These are phyloP conservation scores for Microplitis demolitor DNA, from an alignment of 1,140 invertebrate species.

Conservation along the genomic window DNA sequence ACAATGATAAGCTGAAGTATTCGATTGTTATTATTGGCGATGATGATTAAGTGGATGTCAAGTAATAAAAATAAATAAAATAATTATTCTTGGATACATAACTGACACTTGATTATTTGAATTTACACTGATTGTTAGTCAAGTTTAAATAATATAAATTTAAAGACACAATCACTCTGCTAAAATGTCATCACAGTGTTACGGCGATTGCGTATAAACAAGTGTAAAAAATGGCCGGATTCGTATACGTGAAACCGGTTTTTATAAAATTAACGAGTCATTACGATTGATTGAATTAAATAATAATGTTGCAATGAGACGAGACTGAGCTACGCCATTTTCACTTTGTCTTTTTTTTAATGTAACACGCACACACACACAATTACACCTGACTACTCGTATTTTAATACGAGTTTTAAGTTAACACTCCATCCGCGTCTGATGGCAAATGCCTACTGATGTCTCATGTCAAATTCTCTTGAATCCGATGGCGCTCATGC, in stretches of 20 bases:
- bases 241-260: not conserved
- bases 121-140: too few species aligned
- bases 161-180: not conserved
- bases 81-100: too few species aligned
- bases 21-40: too few species aligned
- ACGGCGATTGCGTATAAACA: not conserved
- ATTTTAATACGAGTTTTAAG: slow-evolving; percentile 30
- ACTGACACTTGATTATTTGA: too few species aligned
- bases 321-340: slow-evolving; percentile 44
- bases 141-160: too few species aligned
- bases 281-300: not conserved
- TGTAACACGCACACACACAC: slow-evolving; percentile 7
- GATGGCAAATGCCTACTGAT: slow-evolving; percentile 19
- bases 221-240: not conserved
- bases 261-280: not conserved
- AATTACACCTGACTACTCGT: slow-evolving; percentile 25
- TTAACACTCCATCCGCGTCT: slow-evolving; percentile 39
- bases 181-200: not conserved
- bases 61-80: too few species aligned
- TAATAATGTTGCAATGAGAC: slow-evolving; percentile 1
- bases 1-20: not conserved
- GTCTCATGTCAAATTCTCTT: slow-evolving; percentile 9
- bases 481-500: too few species aligned
- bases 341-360: slow-evolving; percentile 29
- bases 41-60: too few species aligned